Conservation (phyloP, 2,797 vertebrate genomes). For the Anas capensis region DNA sequence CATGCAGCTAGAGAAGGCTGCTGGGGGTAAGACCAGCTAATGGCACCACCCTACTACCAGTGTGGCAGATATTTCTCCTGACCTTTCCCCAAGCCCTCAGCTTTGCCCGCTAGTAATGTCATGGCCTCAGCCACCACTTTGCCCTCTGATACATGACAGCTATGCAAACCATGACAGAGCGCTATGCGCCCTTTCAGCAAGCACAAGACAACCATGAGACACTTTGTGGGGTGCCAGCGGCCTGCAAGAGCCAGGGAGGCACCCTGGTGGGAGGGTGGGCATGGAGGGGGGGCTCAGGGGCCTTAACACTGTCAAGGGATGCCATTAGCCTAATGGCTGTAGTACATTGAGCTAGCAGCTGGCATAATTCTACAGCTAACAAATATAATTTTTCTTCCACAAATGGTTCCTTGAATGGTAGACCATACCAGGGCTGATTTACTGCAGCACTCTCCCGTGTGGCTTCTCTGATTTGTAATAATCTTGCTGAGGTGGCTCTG, state of each 20-base stretch:
- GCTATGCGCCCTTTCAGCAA: background rate
- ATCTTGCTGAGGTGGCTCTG: background rate
- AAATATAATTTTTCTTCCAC: background rate
- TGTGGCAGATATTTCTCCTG: background rate
- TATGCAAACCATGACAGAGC: background rate
- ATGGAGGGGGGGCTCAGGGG: background rate
- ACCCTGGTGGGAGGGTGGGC: rapidly evolving
- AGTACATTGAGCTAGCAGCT: background rate
- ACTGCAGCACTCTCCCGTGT: background rate
- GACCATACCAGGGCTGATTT: background rate
- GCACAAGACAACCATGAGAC: background rate
- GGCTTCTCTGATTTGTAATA: background rate
- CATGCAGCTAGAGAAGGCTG: background rate
- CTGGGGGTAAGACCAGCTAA: background rate
- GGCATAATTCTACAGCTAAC: background rate
- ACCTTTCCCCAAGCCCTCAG: background rate
- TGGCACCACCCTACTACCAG: rapidly evolving
- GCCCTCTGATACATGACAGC: background rate
- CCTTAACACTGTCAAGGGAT: rapidly evolving
- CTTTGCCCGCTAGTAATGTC: background rate
- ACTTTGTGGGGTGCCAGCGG: background rate
- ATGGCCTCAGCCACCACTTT: background rate
- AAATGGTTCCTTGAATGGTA: background rate
- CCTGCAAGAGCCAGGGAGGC: rapidly evolving
- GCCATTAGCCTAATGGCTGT: background rate